Conservation (phyloP, 2,888 invertebrate species). For the Didymodactylos carnosus region DNA sequence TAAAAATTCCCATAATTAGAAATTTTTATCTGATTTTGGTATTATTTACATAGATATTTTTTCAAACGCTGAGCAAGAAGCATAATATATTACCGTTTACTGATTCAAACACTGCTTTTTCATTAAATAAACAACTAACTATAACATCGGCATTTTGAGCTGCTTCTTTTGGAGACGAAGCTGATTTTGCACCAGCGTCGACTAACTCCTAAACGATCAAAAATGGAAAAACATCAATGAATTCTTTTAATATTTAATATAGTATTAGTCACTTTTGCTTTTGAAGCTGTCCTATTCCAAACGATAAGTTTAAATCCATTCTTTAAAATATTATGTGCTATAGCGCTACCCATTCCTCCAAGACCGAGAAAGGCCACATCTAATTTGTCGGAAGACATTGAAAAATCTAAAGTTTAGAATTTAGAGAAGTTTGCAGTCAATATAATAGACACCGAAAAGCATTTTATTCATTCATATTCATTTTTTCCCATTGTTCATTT, state of each 20-base stretch:
- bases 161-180: neutral
- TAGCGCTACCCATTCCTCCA: neutral
- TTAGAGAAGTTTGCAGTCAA: too few relatives aligned
- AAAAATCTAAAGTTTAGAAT: too few relatives aligned
- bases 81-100: neutral
- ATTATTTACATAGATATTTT: too few relatives aligned
- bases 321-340: neutral
- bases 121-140: neutral
- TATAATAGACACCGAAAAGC: too few relatives aligned
- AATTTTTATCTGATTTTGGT: too few relatives aligned
- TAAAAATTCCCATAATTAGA: too few relatives aligned
- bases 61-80: too few relatives aligned
- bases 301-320: neutral
- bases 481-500: too few relatives aligned
- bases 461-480: too few relatives aligned
- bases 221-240: neutral
- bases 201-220: neutral
- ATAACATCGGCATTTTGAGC: neutral
- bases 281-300: neutral
- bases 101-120: neutral
- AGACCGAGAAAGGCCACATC: neutral
- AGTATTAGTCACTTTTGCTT: neutral
- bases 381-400: neutral
- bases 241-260: neutral
- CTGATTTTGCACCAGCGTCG: neutral